Base-by-base conservation (phyloP, 1,140 invertebrate species). In the Wiebesia pumilae region DNA sequence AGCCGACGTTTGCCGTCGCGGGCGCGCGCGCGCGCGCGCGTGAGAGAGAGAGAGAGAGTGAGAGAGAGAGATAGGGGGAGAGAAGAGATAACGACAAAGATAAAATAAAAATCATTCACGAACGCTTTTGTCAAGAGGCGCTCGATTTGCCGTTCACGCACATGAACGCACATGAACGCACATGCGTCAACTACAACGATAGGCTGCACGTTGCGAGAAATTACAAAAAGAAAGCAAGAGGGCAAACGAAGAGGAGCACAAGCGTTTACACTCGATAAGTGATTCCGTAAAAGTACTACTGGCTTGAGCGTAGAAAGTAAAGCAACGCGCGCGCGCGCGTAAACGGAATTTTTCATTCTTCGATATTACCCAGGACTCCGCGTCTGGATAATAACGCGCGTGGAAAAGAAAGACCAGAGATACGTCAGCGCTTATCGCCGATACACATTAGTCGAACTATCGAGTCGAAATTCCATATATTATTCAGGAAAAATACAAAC, bases 81-180 rank as follows among this genome's bases (percentile, higher is more conserved):
- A 16, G 54, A 21, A 58, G 54, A 21, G 19, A 21, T 16, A 58
- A 21, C 7, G 54, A 19, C 10, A 21, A 58, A 58, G 10, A 3
- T 58, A 3, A 58, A 58, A 10, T 3, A 16, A 58, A 58, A 92
- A 92, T 88, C 88, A 83, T 85, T 89, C 86, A 87, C 85, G 89
- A 89, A 90, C 90, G 91, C 91, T 91, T 91, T 90, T 90, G 89
- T 89, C 75, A 81, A 84, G 86, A 85, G 88, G 83, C 73, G 67
- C 30, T 35, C 71, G 69, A 51, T 33, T 16, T 24, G 33, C 30
- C 2, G n/a, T 54, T 14, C 78, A 54, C 67, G 67, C 14, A 47
- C 43, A 47, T 14, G 43, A 7, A 47, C 14, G 43, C 14, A 47
- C n/a, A n/a, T n/a, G n/a, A n/a, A n/a, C n/a, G n/a, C n/a, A n/a